Percentiles rank a stretch among this genome's conserved stretches.
phyloP scores from a whole-genome alignment of 2,888 invertebrate species.

The Drosophila yooni region DNA sequence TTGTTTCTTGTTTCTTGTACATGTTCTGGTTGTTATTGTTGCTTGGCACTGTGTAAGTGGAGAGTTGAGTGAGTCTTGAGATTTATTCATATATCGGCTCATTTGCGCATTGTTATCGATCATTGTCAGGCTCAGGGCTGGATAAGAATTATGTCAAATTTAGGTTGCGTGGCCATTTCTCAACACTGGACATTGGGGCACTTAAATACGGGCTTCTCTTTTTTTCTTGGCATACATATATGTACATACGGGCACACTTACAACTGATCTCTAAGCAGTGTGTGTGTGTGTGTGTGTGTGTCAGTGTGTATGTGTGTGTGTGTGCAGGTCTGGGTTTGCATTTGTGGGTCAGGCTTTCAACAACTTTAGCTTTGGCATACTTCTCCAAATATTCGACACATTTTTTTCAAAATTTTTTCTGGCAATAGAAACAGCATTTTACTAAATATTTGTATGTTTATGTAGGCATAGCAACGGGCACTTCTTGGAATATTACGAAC shows the following conservation, averaged over 20 bases:
- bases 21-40: constrained; percentile 35
- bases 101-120: constrained; percentile 20
- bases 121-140: constrained; percentile 29
- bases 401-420: constrained; percentile 41
- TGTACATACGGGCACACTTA: constrained; percentile 39
- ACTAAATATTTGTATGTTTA: constrained; percentile 5
- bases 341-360: constrained; percentile 40
- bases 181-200: constrained; percentile 8
- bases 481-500: constrained; percentile 29
- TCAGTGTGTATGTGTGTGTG: constrained; percentile 16
- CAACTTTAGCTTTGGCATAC: constrained; percentile 47
- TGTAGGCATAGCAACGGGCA: constrained; percentile 32
- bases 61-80: constrained; percentile 20
- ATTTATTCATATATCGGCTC: constrained; percentile 20
- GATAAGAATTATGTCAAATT: constrained; percentile 6
- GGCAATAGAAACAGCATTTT: constrained; percentile 37
- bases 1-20: constrained; percentile 44
- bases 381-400: constrained; percentile 14
- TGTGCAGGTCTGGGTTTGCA: constrained; percentile 36
- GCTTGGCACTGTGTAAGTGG: constrained; percentile 3
- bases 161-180: constrained; percentile 15
- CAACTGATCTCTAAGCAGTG: constrained; percentile 28
- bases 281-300: constrained; percentile 16
- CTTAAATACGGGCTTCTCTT: constrained; percentile 11
- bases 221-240: constrained; percentile 22